Percentiles rank a stretch among this genome's conserved stretches.
Conservation (phyloP, 1,140 invertebrate species). For the Drosophila arawakana region DNA sequence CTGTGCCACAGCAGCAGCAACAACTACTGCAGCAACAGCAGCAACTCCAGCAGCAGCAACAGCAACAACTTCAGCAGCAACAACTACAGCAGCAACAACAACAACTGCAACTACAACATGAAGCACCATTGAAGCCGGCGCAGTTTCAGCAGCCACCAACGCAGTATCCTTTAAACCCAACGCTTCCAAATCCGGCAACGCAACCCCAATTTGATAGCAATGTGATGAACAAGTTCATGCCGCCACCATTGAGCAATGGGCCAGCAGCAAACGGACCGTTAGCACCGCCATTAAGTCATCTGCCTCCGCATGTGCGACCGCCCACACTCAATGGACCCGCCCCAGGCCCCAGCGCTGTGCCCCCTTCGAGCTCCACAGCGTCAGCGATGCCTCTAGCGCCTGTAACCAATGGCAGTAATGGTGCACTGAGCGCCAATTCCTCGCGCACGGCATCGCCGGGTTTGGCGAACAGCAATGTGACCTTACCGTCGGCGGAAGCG, state of each 20-base stretch:
- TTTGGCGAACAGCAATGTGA: constrained; percentile 12
- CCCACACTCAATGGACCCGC: constrained; percentile 56
- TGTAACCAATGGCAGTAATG: constrained; percentile 60
- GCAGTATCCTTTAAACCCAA: constrained; percentile 41
- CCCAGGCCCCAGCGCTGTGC: background rate
- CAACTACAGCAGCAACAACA: constrained; percentile 22
- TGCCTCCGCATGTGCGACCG: constrained; percentile 64
- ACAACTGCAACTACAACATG: constrained; percentile 8
- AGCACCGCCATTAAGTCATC: constrained; percentile 44
- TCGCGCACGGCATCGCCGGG: constrained; percentile 76
- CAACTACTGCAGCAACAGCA: constrained; percentile 27
- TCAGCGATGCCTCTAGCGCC: background rate
- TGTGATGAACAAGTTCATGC: constrained; percentile 69
- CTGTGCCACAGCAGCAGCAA: constrained; percentile 35
- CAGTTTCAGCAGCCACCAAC: constrained; percentile 40
- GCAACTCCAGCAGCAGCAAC: constrained; percentile 25
- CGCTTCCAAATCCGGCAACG: constrained; percentile 2
- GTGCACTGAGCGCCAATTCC: constrained; percentile 64
- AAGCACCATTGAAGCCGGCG: background rate
- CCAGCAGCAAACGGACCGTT: constrained; percentile 1
- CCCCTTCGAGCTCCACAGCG: background rate
- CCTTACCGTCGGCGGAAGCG: background rate
- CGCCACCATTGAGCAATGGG: constrained; percentile 45
- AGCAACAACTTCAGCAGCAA: constrained; percentile 27
- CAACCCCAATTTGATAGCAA: constrained; percentile 54